phyloP scores from a whole-genome alignment of 2,888 invertebrate genomes.

The Frankliniella fusca region DNA sequence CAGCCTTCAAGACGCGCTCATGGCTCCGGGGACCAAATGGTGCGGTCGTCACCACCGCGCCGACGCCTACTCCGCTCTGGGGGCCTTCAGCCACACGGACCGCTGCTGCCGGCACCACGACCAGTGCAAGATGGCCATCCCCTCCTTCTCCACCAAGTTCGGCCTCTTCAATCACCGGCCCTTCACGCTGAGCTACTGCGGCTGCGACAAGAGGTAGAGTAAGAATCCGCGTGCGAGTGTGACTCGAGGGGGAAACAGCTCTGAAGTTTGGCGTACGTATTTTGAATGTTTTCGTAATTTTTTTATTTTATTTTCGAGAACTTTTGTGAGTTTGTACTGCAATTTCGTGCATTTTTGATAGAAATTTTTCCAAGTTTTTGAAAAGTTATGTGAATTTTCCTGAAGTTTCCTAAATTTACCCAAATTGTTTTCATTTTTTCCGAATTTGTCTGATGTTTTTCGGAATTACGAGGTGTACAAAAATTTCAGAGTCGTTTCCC shows the following conservation, averaged over 20 bases:
- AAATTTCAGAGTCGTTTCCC: too few species aligned
- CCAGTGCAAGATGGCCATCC: conserved; percentile 62
- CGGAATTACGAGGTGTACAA: too few species aligned
- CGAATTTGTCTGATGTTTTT: too few species aligned
- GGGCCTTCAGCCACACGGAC: conserved; percentile 57
- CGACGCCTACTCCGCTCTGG: conserved; percentile 59
- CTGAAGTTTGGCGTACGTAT: too few species aligned
- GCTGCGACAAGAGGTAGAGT: conserved; percentile 70
- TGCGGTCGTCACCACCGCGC: conserved; percentile 63
- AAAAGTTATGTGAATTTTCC: too few species aligned
- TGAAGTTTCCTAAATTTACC: too few species aligned
- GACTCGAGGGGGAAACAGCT: background rate
- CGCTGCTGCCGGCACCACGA: conserved; percentile 72
- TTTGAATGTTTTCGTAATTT: too few species aligned
- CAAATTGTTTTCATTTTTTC: too few species aligned
- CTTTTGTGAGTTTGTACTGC: too few species aligned
- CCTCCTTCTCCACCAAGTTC: conserved; percentile 58
- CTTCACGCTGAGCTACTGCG: conserved; percentile 70
- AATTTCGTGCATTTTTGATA: too few species aligned
- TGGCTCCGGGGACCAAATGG: conserved; percentile 68
- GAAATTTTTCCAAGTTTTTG: too few species aligned
- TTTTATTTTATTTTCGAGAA: too few species aligned
- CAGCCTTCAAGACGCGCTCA: conserved; percentile 43
- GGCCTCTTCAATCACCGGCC: conserved; percentile 65
- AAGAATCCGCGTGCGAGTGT: background rate